Conservation (phyloP, 53 echinoderm and acorn worm genomes). For the Pentamera pediparva region DNA sequence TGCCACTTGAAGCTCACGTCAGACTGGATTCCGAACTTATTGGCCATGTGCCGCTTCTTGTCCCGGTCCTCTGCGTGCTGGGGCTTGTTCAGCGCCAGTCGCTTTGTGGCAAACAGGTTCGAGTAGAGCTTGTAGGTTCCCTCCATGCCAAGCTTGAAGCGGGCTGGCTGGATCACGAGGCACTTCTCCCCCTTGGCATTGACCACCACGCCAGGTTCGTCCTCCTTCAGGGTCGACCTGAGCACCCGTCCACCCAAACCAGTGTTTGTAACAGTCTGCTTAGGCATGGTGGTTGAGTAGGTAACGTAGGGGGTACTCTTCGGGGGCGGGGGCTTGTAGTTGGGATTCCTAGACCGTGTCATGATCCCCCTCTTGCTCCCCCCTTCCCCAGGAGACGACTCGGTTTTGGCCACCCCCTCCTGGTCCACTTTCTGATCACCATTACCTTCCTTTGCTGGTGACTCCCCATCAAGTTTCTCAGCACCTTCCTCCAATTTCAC, state of each 20-base stretch:
- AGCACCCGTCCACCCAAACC: constrained; percentile 3
- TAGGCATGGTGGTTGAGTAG: constrained; percentile 72
- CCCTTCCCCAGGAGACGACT: neutral
- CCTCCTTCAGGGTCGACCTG: constrained; percentile 27
- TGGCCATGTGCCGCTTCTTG: constrained; percentile 79
- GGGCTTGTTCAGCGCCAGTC: constrained; percentile 91
- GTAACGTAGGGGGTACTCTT: constrained; percentile 86
- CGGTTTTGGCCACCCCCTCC: neutral
- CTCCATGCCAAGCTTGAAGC: constrained; percentile 85
- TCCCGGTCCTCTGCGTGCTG: constrained; percentile 93
- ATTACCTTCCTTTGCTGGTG: neutral
- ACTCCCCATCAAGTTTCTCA: neutral
- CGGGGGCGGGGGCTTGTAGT: constrained; percentile 97
- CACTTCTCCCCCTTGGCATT: constrained; percentile 88
- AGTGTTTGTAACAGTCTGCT: constrained; percentile 37
- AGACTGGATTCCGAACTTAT: constrained; percentile 84
- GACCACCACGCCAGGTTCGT: constrained; percentile 75
- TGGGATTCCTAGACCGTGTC: constrained; percentile 95
- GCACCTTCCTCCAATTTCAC: constrained; percentile 31
- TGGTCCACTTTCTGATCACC: neutral
- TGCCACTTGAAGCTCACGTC: constrained; percentile 80
- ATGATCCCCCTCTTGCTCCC: constrained; percentile 46
- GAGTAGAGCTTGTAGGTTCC: constrained; percentile 93
- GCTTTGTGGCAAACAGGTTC: constrained; percentile 71
- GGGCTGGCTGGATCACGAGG: constrained; percentile 33